Base-by-base conservation (phyloP, 2,113 vertebrate species). In the Odontesthes bonariensis region DNA sequence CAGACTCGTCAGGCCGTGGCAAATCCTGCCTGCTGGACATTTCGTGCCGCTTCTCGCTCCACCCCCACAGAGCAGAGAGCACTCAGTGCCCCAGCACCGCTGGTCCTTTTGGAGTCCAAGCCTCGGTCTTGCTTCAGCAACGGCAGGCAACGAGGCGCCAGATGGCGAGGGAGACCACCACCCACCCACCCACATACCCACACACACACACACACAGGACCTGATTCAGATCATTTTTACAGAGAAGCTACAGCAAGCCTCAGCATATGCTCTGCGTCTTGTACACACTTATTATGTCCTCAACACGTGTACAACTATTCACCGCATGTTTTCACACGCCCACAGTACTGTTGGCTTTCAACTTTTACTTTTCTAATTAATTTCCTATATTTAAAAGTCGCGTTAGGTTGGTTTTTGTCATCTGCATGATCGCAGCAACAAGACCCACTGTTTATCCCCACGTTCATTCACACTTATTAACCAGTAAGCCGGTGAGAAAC, bases 151-250 rank as follows among this genome's bases (percentile, higher is more conserved):
- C 69, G 13, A 10, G 57, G 74, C 76, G 69, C 31, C 90, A 93
- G 92, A 93, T 93, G 91, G 91, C 67, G 12, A 14, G 77, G 44
- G 71, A 81, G 80, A 85, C 84, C 81, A 79, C 66, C 77, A 65
- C 78, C 79, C 69, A 82, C 81, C 77, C 78, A 88, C 1, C 19
- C 32, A 35, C 42, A 62, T 53, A 38, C 69, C 20, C 67, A 54
- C 52, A 38, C 69, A 20, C 67, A 54, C 67, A 35, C 20, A 42
- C 14, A 42, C 38, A 81, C 67, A 60, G 20, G 44, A 60, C 66
- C 59, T 61, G 72, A 69, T 22, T 33, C 67, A 59, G 53, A 67
- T 71, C 8, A 7, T 64, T 77, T 77, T 52, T 20, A 20, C 17
- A 11, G 56, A 75, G 46, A 82, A 57, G 40, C 68, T 38, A 52